Evolutionary conservation across 2,888 invertebrate species (phyloP).

Genomic region (Xanthorhoe spadicearia): DNA sequence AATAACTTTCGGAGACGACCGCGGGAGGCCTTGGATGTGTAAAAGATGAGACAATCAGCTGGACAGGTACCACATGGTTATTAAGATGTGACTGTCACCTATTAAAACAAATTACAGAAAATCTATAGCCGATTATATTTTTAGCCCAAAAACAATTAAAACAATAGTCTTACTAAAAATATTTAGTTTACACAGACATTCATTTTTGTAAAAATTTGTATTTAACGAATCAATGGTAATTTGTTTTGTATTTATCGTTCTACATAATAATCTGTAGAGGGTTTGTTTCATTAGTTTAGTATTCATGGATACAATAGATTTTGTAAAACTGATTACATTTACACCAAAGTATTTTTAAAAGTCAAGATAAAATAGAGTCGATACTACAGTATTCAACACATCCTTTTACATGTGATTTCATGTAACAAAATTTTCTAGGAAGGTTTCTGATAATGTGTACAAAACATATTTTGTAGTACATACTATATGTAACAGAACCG

Average conservation of each 20-base stretch:
- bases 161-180: background rate
- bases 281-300: too few relatives aligned
- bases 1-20: too few relatives aligned
- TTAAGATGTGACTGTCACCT: background rate
- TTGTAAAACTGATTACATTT: background rate
- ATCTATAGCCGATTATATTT: background rate
- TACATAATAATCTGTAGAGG: background rate
- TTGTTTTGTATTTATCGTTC: background rate
- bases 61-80: too few relatives aligned
- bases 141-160: background rate
- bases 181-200: background rate
- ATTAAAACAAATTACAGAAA: background rate
- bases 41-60: too few relatives aligned
- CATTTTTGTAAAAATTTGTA: background rate
- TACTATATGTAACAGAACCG: background rate
- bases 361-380: background rate
- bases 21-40: too few relatives aligned
- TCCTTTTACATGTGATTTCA: conserved; percentile 18
- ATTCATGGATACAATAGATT: background rate
- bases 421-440: conserved; percentile 8
- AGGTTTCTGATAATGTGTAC: too few relatives aligned
- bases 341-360: background rate
- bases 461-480: background rate
- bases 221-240: background rate
- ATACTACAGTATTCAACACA: background rate